Conservation (phyloP, 2,113 vertebrate genomes). For the Cheirogaleus medius region DNA sequence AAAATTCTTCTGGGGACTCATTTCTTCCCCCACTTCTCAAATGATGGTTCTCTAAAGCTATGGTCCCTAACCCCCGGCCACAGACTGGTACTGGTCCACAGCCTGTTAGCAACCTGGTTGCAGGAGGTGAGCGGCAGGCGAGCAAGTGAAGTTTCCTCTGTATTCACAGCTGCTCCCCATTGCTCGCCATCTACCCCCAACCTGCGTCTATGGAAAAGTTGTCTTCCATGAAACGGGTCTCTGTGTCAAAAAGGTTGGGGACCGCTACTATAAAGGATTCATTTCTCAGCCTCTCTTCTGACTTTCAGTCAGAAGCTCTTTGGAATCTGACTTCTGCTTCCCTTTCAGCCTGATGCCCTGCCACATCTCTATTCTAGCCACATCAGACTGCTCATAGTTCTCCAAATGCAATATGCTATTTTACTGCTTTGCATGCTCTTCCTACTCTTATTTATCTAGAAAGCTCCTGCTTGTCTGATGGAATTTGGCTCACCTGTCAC, state of each 20-base stretch:
- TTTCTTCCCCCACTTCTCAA: neutral
- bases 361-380: neutral
- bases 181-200: no score
- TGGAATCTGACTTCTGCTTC: neutral
- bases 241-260: no score
- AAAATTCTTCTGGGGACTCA: neutral
- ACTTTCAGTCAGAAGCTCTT: constrained; percentile 4
- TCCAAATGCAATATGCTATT: neutral
- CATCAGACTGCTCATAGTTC: neutral
- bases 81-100: no score
- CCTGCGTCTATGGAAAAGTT: no score
- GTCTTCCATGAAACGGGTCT: no score
- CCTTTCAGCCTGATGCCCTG: neutral
- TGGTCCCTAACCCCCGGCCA: no score
- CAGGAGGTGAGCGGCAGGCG: no score
- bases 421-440: neutral
- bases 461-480: neutral
- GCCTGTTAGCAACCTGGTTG: no score
- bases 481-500: neutral
- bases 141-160: no score
- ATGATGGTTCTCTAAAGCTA: neutral
- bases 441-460: neutral
- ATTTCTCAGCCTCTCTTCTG: neutral
- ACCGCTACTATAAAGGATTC: neutral
- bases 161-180: no score